phyloP scores from a whole-genome alignment of 2,113 vertebrate species.

The Tachycineta bicolor region DNA sequence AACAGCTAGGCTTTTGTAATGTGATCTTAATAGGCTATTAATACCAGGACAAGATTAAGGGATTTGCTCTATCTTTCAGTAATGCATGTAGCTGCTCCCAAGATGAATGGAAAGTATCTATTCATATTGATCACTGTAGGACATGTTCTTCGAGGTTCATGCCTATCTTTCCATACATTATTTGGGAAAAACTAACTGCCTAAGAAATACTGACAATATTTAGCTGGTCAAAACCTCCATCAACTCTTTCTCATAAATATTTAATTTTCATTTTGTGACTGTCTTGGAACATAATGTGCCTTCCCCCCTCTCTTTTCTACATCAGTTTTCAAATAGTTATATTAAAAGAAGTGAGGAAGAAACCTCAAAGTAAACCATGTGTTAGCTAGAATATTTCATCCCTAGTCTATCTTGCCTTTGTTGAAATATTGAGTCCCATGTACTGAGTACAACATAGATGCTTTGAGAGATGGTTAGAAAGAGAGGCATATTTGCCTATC shows the following conservation, averaged over 20 bases:
- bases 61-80: constrained; percentile 27
- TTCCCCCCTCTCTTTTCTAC: neutral
- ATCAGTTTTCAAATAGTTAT: neutral
- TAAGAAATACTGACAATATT: neutral
- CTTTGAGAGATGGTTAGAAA: neutral
- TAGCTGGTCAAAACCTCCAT: neutral
- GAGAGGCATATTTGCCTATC: neutral
- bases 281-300: neutral
- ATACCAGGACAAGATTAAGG: constrained; percentile 40
- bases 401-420: neutral
- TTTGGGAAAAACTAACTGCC: neutral
- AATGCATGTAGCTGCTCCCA: neutral
- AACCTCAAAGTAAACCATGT: neutral
- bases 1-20: constrained; percentile 22
- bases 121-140: neutral
- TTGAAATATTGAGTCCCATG: neutral
- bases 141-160: neutral
- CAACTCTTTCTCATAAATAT: neutral
- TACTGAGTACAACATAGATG: neutral
- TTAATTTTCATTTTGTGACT: neutral
- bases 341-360: neutral
- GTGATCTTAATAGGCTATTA: constrained; percentile 58
- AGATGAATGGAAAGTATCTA: neutral
- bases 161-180: neutral
- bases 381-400: neutral